phyloP scores from a whole-genome alignment of 2,888 invertebrate genomes.

The Volucella inflata region DNA sequence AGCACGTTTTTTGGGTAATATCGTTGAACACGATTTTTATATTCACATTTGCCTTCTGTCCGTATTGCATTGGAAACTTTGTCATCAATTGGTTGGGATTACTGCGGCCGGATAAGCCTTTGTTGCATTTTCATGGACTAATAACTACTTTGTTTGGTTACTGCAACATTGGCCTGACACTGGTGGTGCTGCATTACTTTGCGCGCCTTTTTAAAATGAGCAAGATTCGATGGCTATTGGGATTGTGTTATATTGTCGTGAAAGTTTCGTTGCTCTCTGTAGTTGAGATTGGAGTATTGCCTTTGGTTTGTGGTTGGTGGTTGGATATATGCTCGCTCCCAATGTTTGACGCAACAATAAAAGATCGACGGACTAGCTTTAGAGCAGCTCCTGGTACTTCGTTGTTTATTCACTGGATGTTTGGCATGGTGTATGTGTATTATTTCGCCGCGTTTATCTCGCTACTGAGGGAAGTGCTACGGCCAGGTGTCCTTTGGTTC shows the following conservation, averaged over 20 bases:
- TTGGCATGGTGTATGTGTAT: slow-evolving; percentile 99
- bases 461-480: slow-evolving; percentile 94
- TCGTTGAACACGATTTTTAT: slow-evolving; percentile 98
- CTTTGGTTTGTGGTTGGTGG: slow-evolving; percentile 99
- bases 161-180: slow-evolving; percentile 92
- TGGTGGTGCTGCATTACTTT: slow-evolving; percentile 93
- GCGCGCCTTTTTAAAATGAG: slow-evolving; percentile 92
- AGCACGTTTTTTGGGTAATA: slow-evolving; percentile 99
- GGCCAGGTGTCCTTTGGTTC: slow-evolving; percentile 99
- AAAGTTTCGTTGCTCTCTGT: slow-evolving; percentile 97
- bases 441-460: slow-evolving; percentile 99
- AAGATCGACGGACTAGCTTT: slow-evolving; percentile 94
- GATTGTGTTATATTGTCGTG: slow-evolving; percentile 92
- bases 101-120: slow-evolving; percentile 82
- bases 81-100: slow-evolving; percentile 89
- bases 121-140: slow-evolving; percentile 95
- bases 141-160: slow-evolving; percentile 97
- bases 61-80: slow-evolving; percentile 96
- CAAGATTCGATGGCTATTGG: slow-evolving; percentile 92
- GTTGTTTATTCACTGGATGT: slow-evolving; percentile 99
- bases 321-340: slow-evolving; percentile 98
- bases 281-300: slow-evolving; percentile 98
- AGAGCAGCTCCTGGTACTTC: slow-evolving; percentile 97
- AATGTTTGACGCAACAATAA: slow-evolving; percentile 94
- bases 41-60: slow-evolving; percentile 97